A percentile compares a stretch with the other conserved stretches of the same genome.
Evolutionary conservation across 2,797 vertebrate genomes (phyloP).

Genomic region (Galago senegalensis): DNA sequence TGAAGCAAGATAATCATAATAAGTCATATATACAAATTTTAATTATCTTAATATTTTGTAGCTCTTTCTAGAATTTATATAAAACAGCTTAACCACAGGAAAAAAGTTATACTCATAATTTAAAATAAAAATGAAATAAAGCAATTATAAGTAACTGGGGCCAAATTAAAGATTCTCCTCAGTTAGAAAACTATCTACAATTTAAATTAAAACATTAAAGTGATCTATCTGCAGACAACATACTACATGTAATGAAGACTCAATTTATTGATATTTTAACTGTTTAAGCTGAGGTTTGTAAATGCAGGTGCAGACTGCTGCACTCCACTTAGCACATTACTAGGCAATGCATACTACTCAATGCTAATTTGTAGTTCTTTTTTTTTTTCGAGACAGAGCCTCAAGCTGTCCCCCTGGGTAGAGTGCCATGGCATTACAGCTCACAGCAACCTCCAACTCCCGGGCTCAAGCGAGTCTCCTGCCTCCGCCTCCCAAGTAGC

Average conservation of each 20-base stretch:
- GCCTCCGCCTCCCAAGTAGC: too few relatives aligned
- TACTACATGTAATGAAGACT: slow-evolving; percentile 37
- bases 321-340: not conserved
- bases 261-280: slow-evolving; percentile 44
- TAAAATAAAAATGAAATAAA: slow-evolving; percentile 54
- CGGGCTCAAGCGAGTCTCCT: too few relatives aligned
- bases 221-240: slow-evolving; percentile 18
- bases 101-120: slow-evolving; percentile 40
- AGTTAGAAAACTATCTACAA: slow-evolving; percentile 10
- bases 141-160: not conserved
- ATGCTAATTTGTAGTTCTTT: slow-evolving; percentile 28
- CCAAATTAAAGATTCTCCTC: slow-evolving; percentile 43
- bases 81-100: not conserved
- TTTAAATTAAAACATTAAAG: slow-evolving; percentile 46
- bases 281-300: slow-evolving; percentile 40
- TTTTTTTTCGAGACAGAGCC: too few relatives aligned
- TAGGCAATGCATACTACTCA: not conserved
- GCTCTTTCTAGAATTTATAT: slow-evolving; percentile 7
- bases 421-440: too few relatives aligned
- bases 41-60: slow-evolving; percentile 43
- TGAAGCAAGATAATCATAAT: slow-evolving; percentile 19
- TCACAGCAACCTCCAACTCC: too few relatives aligned
- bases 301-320: not conserved
- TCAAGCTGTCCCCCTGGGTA: too few relatives aligned
- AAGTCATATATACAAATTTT: slow-evolving; percentile 48